Conservation (phyloP, 2,888 invertebrate species). For the Lasioglossum zephyrum region DNA sequence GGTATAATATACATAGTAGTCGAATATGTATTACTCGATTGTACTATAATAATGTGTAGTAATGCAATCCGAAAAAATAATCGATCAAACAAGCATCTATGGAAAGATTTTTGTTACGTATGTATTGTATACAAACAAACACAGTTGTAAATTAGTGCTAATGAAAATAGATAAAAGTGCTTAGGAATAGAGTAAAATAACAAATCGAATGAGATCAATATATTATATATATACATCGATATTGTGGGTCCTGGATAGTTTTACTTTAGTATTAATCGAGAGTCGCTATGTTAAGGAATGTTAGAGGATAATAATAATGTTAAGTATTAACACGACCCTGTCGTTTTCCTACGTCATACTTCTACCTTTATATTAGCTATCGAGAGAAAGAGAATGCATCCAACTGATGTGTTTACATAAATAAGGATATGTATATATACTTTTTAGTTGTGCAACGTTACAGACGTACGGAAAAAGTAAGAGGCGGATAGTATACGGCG, state of each 20-base stretch:
- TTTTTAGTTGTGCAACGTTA: not conserved
- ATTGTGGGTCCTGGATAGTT: slow-evolving; percentile 14
- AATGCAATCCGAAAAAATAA: slow-evolving; percentile 23
- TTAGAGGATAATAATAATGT: slow-evolving; percentile 28
- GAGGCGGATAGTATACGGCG: not conserved
- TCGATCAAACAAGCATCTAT: slow-evolving; percentile 34
- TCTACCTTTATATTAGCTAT: not conserved
- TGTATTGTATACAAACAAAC: slow-evolving; percentile 28
- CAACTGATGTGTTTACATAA: slow-evolving; percentile 8
- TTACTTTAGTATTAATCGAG: slow-evolving; percentile 18
- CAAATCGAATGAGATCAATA: slow-evolving; percentile 12
- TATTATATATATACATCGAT: not conserved
- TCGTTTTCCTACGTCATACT: slow-evolving; percentile 17
- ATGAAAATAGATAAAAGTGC: slow-evolving; percentile 31
- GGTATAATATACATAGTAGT: slow-evolving; percentile 57
- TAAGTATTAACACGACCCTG: slow-evolving; percentile 20
- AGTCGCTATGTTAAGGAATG: slow-evolving; percentile 9
- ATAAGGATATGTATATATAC: not conserved
- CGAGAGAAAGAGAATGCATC: slow-evolving; percentile 10
- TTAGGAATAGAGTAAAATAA: slow-evolving; percentile 7
- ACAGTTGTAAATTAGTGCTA: slow-evolving; percentile 16
- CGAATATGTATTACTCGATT: slow-evolving; percentile 29
- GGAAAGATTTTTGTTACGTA: slow-evolving; percentile 28
- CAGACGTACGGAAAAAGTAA: not conserved
- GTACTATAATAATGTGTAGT: slow-evolving; percentile 30